Evolutionary conservation across 2,797 vertebrate species (phyloP).

Genomic region (Clarias laeviceps): DNA sequence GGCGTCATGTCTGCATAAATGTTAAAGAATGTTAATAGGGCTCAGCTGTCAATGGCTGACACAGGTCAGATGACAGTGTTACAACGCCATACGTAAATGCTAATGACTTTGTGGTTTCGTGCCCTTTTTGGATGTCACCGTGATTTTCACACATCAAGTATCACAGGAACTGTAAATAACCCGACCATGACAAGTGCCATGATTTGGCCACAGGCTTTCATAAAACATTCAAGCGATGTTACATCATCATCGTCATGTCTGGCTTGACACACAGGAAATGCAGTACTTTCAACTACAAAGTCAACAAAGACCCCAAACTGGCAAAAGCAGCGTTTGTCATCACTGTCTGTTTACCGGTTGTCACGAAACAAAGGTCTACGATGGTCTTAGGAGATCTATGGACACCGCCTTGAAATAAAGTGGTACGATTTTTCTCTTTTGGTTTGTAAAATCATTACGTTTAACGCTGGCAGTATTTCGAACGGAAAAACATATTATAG

Average conservation of each 20-base stretch:
- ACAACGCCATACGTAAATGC: background rate
- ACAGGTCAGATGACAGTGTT: background rate
- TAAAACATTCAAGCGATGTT: background rate
- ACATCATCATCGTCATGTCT: background rate
- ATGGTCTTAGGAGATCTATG: background rate
- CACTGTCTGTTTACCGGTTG: background rate
- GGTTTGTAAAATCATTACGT: conserved; percentile 10
- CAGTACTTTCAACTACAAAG: background rate
- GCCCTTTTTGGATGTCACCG: background rate
- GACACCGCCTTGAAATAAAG: background rate
- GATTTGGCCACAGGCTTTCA: background rate
- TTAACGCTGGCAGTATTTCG: conserved; percentile 60
- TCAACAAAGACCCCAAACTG: background rate
- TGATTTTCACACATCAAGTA: background rate
- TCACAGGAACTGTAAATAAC: too few species aligned
- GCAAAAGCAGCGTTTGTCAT: background rate
- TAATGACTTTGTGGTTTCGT: background rate
- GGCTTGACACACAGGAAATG: background rate
- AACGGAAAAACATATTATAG: conserved; percentile 58
- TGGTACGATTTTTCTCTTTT: background rate
- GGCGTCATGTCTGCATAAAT: background rate
- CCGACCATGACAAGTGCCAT: background rate
- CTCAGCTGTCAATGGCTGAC: background rate
- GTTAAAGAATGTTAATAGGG: background rate
- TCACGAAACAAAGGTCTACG: background rate